Percentiles rank a stretch among this genome's conserved stretches.
Evolutionary conservation across 1,140 invertebrate species (phyloP).

Genomic region (Drosophila kohkoa): DNA sequence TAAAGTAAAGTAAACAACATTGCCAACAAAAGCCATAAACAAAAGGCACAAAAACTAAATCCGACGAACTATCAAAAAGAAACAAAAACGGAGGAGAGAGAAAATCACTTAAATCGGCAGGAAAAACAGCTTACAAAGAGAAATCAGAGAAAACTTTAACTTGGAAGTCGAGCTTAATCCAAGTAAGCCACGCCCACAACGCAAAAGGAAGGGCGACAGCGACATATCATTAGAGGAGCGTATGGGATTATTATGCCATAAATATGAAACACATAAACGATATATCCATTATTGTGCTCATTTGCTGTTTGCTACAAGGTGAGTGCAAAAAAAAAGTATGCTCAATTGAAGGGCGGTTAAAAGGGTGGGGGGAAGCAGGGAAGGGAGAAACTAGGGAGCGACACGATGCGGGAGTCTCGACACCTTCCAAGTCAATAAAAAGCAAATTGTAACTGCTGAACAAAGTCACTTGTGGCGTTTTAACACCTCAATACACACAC

Average conservation of each 20-base stretch:
- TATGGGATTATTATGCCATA: slow-evolving; percentile 78
- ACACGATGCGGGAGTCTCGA: slow-evolving; percentile 38
- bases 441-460: slow-evolving; percentile 81
- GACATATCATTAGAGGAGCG: slow-evolving; percentile 50
- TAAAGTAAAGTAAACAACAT: slow-evolving; percentile 58
- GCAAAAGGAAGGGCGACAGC: background rate
- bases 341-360: background rate
- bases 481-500: slow-evolving; percentile 68
- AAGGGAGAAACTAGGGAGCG: slow-evolving; percentile 2
- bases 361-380: background rate
- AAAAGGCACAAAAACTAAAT: slow-evolving; percentile 50
- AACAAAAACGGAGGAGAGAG: slow-evolving; percentile 19
- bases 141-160: slow-evolving; percentile 44
- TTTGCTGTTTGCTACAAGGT: slow-evolving; percentile 83
- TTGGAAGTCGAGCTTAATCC: slow-evolving; percentile 4
- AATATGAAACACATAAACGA: slow-evolving; percentile 80
- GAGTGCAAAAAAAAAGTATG: slow-evolving; percentile 59
- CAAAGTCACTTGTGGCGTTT: slow-evolving; percentile 79
- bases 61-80: slow-evolving; percentile 44
- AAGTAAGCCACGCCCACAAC: background rate
- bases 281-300: slow-evolving; percentile 77
- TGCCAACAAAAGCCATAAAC: slow-evolving; percentile 61
- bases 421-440: slow-evolving; percentile 80
- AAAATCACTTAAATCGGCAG: slow-evolving; percentile 72
- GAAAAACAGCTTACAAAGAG: slow-evolving; percentile 31